A percentile compares a stretch with the other conserved stretches of the same genome.
Evolutionary conservation across 2,888 invertebrate genomes (phyloP).

Genomic region (Azorinus chamasolen): DNA sequence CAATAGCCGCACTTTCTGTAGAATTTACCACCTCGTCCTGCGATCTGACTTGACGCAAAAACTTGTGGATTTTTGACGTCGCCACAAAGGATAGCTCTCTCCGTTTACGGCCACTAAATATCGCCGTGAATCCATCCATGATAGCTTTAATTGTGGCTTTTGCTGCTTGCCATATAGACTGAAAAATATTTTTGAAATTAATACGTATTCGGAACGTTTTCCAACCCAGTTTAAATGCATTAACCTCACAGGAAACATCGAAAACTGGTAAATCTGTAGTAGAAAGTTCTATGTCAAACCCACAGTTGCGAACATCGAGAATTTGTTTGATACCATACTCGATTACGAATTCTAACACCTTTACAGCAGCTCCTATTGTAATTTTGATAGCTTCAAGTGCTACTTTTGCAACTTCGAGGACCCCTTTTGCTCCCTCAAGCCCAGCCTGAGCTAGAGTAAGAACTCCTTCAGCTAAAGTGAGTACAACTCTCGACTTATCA

Average conservation of each 20-base stretch:
- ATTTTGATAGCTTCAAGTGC: slow-evolving; percentile 51
- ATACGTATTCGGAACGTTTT: slow-evolving; percentile 36
- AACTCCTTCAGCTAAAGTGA: slow-evolving; percentile 47
- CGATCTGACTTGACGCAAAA: slow-evolving; percentile 5
- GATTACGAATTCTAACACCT: slow-evolving; percentile 46
- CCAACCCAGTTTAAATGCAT: slow-evolving; percentile 43
- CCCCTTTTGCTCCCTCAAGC: slow-evolving; percentile 44
- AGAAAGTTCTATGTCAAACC: slow-evolving; percentile 42
- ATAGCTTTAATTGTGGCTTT: slow-evolving; percentile 39
- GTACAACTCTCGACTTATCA: slow-evolving; percentile 60
- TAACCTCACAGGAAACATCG: slow-evolving; percentile 54
- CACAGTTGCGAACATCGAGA: slow-evolving; percentile 58
- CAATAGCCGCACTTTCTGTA: neutral
- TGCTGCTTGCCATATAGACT: slow-evolving; percentile 54
- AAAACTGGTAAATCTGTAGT: slow-evolving; percentile 40
- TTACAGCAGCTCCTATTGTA: slow-evolving; percentile 38
- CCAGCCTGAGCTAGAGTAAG: slow-evolving; percentile 48
- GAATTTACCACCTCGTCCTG: neutral
- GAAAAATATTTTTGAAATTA: slow-evolving; percentile 40
- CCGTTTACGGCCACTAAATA: slow-evolving; percentile 4
- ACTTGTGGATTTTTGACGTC: neutral
- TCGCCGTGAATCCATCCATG: neutral
- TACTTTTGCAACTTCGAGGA: slow-evolving; percentile 44
- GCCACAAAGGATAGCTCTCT: slow-evolving; percentile 2
- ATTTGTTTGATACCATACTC: slow-evolving; percentile 43